Base-by-base conservation (phyloP, 2,888 invertebrate species). In the Agrotis clavis region DNA sequence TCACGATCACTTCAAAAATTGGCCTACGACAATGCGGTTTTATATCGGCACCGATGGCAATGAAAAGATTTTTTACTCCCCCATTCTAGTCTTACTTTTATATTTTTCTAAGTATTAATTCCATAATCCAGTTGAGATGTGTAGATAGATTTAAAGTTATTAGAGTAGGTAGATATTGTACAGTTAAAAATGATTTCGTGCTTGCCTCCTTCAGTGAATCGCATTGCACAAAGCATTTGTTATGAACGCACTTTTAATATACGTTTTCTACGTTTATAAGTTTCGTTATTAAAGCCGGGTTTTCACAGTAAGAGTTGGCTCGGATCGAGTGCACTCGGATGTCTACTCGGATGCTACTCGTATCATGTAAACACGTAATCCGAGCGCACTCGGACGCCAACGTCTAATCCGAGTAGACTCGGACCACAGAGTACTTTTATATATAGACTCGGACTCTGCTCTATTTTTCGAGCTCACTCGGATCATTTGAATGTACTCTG, bases 191-290 rank as follows among this genome's bases (percentile, higher is more conserved):
- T 61, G 11, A n/a, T 57, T 78, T 59, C 21, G 57, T 65, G 73
- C 69, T 80, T 67, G 64, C 45, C 16, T 67, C 65, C 21, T 45
- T 14, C 14, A 66, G 18, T 66, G 30, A 41, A 77, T 67, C 47
- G 56, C 48, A 47, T 41, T 30, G 57, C 68, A 51, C 60, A 48
- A 47, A 67, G 51, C 63, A 78, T 72, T 82, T 67, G 74, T 80
- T 80, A 76, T 18, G 61, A 56, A 62, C 62, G 62, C 69, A 83
- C 70, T 62, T 60, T 59, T 61, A 18, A 25, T 74, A 41, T 64
- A 77, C 45, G 21, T 65, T 78, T 74, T 71, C 61, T 78, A 81
- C 57, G 14, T 78, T 73, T 71, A 57, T 68, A 73, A 18, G 19
- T 53, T 56, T 64, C 13, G 19, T 9, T 50, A 21, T 56, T 51